phyloP scores from a whole-genome alignment of 1,140 invertebrate species.

The Nasonia vitripennis region DNA sequence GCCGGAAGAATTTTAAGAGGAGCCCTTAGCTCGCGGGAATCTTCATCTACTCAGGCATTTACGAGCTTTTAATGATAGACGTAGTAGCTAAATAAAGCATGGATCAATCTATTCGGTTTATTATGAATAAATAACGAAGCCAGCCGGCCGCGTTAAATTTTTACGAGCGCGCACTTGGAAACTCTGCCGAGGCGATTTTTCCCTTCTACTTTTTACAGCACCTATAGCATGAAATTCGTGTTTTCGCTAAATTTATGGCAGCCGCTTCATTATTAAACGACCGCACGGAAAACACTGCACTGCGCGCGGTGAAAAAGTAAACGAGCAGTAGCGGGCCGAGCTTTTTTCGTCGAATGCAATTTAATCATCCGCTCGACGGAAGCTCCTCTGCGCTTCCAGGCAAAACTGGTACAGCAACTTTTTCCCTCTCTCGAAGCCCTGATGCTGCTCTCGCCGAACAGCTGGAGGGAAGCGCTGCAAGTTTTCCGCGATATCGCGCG shows the following conservation, averaged over 20 bases:
- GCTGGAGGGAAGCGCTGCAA: background rate
- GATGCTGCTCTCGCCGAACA: background rate
- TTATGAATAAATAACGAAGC: background rate
- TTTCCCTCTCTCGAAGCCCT: background rate
- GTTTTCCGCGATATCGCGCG: background rate
- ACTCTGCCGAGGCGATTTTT: no score
- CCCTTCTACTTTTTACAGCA: no score
- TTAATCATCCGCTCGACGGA: background rate
- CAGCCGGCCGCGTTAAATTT: background rate
- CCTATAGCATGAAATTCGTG: no score
- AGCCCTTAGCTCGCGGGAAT: background rate
- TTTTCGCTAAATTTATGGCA: no score
- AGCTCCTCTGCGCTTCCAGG: no score
- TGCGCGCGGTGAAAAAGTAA: no score
- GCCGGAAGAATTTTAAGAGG: no score
- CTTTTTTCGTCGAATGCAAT: background rate
- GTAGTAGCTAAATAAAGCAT: background rate
- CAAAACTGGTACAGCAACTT: background rate
- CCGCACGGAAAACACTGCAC: no score
- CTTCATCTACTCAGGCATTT: background rate
- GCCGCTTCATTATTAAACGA: no score
- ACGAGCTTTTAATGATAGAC: constrained; percentile 24
- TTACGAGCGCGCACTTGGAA: background rate
- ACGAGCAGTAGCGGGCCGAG: no score
- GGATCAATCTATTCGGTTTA: constrained; percentile 6